A percentile compares a stretch with the other conserved stretches of the same genome.
Conservation (phyloP, 2,888 invertebrate genomes). For the Meiosimyza platycephala region DNA sequence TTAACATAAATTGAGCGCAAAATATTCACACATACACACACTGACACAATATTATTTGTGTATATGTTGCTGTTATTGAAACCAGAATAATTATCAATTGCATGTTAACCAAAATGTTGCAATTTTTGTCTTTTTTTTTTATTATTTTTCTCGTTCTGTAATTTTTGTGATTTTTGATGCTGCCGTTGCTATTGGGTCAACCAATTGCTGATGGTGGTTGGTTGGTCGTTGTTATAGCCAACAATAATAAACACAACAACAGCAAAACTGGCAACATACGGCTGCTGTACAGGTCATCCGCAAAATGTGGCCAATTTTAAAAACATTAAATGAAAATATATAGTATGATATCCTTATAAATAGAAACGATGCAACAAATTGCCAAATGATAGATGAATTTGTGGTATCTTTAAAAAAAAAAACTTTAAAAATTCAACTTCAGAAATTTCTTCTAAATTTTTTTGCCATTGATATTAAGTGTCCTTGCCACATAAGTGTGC, state of each 20-base stretch:
- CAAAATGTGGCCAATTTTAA: slow-evolving; percentile 42
- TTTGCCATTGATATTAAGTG: no score
- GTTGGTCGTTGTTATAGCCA: no score
- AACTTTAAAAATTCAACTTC: no score
- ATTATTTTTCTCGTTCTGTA: not conserved
- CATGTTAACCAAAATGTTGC: slow-evolving; percentile 30
- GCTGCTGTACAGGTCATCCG: slow-evolving; percentile 36
- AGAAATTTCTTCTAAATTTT: no score
- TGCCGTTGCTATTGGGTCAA: not conserved
- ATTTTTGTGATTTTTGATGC: not conserved
- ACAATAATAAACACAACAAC: no score
- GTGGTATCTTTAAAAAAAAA: no score
- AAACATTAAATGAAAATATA: slow-evolving; percentile 31
- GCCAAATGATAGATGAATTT: no score
- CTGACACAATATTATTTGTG: not conserved
- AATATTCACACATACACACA: not conserved
- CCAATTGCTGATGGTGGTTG: not conserved
- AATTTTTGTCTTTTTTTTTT: not conserved
- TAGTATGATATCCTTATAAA: no score
- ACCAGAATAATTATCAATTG: slow-evolving; percentile 38
- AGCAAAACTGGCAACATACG: slow-evolving; percentile 9
- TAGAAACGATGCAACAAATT: no score
- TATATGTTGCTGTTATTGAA: not conserved
- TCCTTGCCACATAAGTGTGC: slow-evolving; percentile 12
- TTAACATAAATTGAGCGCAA: slow-evolving; percentile 18